Evolutionary conservation across 1,140 invertebrate species (phyloP).

Genomic region (Drosophila equinoxialis): DNA sequence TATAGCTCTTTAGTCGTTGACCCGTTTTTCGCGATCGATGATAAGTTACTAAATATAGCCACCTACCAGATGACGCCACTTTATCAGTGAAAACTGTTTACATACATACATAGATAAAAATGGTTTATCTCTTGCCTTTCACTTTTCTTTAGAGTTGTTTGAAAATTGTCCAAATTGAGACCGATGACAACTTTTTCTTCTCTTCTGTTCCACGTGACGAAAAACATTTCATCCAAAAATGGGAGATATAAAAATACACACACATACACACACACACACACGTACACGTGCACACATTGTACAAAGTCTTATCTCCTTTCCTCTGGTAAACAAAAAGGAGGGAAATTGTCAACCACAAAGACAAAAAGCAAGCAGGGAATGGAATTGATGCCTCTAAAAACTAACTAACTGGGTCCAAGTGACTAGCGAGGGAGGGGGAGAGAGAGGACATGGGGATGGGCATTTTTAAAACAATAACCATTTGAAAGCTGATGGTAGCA

Average conservation of each 20-base stretch:
- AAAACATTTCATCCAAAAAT: conserved; percentile 52
- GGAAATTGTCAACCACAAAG: conserved; percentile 6
- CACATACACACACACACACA: not conserved
- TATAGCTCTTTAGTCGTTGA: not conserved
- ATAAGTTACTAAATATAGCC: conserved; percentile 25
- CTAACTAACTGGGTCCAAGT: not conserved
- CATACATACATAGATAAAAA: conserved; percentile 9
- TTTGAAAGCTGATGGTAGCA: conserved; percentile 37
- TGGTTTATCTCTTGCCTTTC: conserved; percentile 4
- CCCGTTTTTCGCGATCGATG: not conserved
- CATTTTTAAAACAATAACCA: conserved; percentile 54
- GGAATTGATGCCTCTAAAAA: conserved; percentile 1
- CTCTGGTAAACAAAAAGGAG: conserved; percentile 38
- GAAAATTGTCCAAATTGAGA: conserved; percentile 3
- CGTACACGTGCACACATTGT: not conserved
- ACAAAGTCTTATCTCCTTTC: conserved; percentile 45
- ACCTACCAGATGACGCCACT: conserved; percentile 4
- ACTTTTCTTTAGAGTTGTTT: conserved; percentile 16
- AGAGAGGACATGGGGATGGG: conserved; percentile 21
- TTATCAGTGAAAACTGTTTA: conserved; percentile 27
- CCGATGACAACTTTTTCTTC: conserved; percentile 1
- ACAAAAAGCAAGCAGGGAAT: not conserved
- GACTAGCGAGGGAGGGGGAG: not conserved
- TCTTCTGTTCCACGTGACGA: conserved; percentile 66
- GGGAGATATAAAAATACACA: conserved; percentile 16